A percentile compares a stretch with the other conserved stretches of the same genome.
Conservation (phyloP, 1,140 invertebrate genomes). For the Pinna nobilis region DNA sequence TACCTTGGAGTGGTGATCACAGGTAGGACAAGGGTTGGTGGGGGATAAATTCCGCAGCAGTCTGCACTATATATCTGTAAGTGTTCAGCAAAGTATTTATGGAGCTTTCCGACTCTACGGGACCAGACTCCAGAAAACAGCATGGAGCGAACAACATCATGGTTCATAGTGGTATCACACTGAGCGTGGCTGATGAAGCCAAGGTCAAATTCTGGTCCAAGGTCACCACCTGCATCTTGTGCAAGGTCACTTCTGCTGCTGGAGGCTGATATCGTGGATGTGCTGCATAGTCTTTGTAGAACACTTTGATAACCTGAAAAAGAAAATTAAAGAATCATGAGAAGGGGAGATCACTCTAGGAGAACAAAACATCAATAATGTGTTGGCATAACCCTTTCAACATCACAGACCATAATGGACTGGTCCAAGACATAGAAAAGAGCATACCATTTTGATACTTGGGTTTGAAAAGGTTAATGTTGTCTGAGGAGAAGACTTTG, state of each 20-base stretch:
- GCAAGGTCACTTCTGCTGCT: constrained; percentile 33
- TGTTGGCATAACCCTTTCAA: too few relatives aligned
- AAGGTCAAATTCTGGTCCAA: constrained; percentile 63
- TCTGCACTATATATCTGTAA: constrained; percentile 56
- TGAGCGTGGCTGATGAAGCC: constrained; percentile 67
- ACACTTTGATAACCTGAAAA: constrained; percentile 69
- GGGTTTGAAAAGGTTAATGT: too few relatives aligned
- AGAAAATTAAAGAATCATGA: constrained; percentile 4
- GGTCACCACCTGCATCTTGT: constrained; percentile 35
- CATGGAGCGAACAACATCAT: constrained; percentile 63
- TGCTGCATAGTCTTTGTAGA: constrained; percentile 67
- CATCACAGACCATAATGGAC: too few relatives aligned
- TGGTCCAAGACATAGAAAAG: too few relatives aligned
- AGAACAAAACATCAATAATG: too few relatives aligned
- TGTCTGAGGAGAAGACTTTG: too few relatives aligned
- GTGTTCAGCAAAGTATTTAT: constrained; percentile 58
- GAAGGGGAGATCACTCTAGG: too few relatives aligned
- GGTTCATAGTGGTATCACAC: constrained; percentile 60
- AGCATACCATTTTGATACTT: too few relatives aligned
- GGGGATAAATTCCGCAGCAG: constrained; percentile 67
- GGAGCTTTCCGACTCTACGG: constrained; percentile 58
- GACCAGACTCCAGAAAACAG: constrained; percentile 58
- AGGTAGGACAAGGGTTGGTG: constrained; percentile 45
- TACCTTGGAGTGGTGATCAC: constrained; percentile 3
- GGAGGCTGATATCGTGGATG: constrained; percentile 55